phyloP scores from a whole-genome alignment of 2,113 vertebrate species.

The Tetrax tetrax region DNA sequence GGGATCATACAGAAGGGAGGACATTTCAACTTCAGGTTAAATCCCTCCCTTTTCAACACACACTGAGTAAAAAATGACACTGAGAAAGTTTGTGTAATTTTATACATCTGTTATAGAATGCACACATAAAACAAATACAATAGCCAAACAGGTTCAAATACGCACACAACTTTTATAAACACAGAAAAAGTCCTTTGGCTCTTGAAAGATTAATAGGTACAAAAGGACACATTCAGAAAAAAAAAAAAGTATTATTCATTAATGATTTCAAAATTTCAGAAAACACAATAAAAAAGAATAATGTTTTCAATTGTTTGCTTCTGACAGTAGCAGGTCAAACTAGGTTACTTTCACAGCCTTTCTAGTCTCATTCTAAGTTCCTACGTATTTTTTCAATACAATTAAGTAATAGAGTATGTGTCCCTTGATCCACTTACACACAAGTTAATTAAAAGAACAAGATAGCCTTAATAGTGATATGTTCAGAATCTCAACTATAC shows the following conservation, averaged over 20 bases:
- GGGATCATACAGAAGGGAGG: neutral
- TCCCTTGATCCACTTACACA: neutral
- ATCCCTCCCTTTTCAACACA: neutral
- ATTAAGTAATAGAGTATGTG: neutral
- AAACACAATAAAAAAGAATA: neutral
- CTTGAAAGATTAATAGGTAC: neutral
- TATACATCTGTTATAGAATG: neutral
- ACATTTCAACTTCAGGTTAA: neutral
- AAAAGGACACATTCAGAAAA: neutral
- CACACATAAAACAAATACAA: neutral
- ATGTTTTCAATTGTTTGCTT: neutral
- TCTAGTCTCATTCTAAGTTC: neutral
- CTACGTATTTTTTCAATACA: neutral
- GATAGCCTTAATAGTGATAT: neutral
- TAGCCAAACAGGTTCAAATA: neutral
- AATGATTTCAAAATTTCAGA: neutral
- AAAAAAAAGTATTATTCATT: neutral
- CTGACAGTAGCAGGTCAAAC: neutral
- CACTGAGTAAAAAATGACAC: neutral
- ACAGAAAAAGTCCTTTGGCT: neutral
- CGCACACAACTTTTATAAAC: neutral
- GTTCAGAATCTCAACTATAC: neutral
- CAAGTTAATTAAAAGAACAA: conserved; percentile 19
- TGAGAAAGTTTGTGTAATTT: neutral
- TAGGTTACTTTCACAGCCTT: neutral